phyloP scores from a whole-genome alignment of 2,797 vertebrate species.

The Prunella strophiata region DNA sequence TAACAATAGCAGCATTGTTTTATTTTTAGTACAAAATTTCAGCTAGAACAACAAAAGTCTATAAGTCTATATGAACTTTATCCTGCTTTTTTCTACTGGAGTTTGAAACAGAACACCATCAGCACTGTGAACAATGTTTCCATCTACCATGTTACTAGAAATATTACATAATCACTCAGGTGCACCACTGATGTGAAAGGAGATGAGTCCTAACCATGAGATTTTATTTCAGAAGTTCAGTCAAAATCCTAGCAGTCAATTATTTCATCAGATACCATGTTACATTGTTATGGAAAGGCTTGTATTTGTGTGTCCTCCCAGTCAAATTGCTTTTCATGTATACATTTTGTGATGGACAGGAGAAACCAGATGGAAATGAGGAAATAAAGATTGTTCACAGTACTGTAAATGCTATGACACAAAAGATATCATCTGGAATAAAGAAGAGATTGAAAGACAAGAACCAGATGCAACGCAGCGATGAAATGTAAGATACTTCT shows the following conservation, averaged over 20 bases:
- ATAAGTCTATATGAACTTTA: not conserved
- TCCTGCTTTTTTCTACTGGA: not conserved
- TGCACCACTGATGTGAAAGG: not conserved
- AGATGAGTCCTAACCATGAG: not conserved
- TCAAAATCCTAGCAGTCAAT: slow-evolving; percentile 15
- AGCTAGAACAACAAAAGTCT: not conserved
- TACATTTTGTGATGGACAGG: slow-evolving; percentile 9
- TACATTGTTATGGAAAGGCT: not conserved
- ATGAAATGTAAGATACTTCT: not conserved
- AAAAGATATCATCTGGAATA: slow-evolving; percentile 4
- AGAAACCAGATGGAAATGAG: slow-evolving; percentile 34
- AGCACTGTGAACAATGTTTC: not conserved
- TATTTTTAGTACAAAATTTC: not conserved
- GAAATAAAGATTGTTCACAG: not conserved
- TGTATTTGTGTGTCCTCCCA: not conserved
- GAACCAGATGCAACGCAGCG: not conserved
- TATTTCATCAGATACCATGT: not conserved
- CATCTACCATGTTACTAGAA: not conserved
- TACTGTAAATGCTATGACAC: slow-evolving; percentile 26
- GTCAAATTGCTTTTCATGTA: not conserved
- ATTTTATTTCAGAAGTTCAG: slow-evolving; percentile 13
- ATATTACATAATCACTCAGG: not conserved
- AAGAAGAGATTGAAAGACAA: not conserved
- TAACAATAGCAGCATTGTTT: not conserved
- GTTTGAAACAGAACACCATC: not conserved